Conservation (phyloP, 2,113 vertebrate species). For the Brachypodius melanocephalos region DNA sequence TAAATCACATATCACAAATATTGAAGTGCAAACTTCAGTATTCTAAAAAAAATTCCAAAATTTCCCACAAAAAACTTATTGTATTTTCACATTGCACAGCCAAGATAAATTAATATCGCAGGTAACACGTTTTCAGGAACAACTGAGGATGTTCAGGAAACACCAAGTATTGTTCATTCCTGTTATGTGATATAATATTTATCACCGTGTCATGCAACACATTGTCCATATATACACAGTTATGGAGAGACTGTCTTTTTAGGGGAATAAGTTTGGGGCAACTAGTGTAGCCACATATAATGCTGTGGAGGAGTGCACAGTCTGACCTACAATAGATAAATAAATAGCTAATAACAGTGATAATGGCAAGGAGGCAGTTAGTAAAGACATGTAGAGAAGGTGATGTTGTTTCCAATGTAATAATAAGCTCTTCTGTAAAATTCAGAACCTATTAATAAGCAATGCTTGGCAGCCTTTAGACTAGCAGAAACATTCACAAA, state of each 20-base stretch:
- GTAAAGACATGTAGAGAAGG: not conserved
- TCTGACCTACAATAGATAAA: not conserved
- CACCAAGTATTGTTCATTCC: not conserved
- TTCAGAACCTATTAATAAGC: not conserved
- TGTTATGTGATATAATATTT: not conserved
- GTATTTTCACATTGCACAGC: not conserved
- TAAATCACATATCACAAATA: not conserved
- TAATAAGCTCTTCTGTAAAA: not conserved
- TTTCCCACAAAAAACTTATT: not conserved
- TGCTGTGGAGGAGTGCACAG: not conserved
- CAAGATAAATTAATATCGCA: not conserved
- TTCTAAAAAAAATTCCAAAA: not conserved
- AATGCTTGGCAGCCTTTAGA: not conserved
- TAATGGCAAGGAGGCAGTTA: not conserved
- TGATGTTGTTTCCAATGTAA: not conserved
- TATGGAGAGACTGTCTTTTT: not conserved
- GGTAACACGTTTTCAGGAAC: not conserved
- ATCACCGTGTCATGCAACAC: accelerated
- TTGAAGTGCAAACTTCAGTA: not conserved
- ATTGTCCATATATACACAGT: not conserved
- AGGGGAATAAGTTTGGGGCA: not conserved
- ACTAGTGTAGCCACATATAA: not conserved
- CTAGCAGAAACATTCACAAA: not conserved
- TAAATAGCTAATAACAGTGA: not conserved
- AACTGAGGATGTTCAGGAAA: not conserved